Evolutionary conservation across 2,888 invertebrate genomes (phyloP).

Genomic region (Marasmarcha lunaedactyla): DNA sequence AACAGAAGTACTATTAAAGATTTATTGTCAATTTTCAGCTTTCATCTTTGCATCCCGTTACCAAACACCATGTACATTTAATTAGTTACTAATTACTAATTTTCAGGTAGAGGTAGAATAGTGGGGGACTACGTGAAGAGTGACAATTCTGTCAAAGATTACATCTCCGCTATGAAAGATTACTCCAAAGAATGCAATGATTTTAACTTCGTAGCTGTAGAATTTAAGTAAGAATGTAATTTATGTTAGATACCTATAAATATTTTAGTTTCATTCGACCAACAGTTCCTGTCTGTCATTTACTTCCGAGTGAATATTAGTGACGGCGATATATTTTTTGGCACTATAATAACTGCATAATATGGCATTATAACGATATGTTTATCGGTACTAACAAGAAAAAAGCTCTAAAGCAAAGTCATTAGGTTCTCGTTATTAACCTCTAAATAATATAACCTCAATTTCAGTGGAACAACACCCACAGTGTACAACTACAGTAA

Average conservation of each 20-base stretch:
- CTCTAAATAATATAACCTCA: constrained; percentile 4
- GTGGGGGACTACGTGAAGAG: constrained; percentile 73
- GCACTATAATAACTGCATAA: too few relatives aligned
- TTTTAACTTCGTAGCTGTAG: constrained; percentile 77
- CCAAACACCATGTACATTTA: too few relatives aligned
- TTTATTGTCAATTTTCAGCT: too few relatives aligned
- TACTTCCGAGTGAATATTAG: too few relatives aligned
- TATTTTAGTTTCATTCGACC: background rate
- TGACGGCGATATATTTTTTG: too few relatives aligned
- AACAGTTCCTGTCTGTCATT: too few relatives aligned
- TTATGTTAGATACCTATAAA: background rate
- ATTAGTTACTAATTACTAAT: constrained; percentile 5
- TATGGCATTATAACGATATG: too few relatives aligned
- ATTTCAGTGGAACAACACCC: constrained; percentile 34
- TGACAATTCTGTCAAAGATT: constrained; percentile 48
- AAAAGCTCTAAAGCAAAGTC: background rate
- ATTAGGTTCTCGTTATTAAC: background rate
- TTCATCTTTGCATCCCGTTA: too few relatives aligned
- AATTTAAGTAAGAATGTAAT: constrained; percentile 69
- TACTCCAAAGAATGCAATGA: constrained; percentile 73
- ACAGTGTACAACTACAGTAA: constrained; percentile 66
- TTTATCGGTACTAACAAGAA: too few relatives aligned
- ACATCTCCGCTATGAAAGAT: constrained; percentile 60
- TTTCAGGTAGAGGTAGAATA: constrained; percentile 76
- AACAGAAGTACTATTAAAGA: too few relatives aligned